Evolutionary conservation across 2,888 invertebrate genomes (phyloP).

Genomic region (Boloria euphrosyne): DNA sequence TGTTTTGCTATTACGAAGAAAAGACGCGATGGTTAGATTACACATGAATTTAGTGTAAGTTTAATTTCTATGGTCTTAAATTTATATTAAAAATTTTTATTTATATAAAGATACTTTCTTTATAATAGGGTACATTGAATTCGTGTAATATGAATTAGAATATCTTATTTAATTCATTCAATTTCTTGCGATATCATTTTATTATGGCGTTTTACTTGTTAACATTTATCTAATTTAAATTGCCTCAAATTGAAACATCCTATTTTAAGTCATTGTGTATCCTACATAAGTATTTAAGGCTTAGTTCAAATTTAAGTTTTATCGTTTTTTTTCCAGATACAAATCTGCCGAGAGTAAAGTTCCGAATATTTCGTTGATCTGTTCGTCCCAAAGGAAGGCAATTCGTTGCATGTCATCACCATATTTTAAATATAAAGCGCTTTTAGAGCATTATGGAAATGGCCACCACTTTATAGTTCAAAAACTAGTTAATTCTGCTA

Average conservation of each 20-base stretch:
- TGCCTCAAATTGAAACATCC: too few relatives aligned
- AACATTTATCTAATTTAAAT: too few relatives aligned
- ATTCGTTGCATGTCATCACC: conserved; percentile 51
- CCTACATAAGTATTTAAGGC: too few relatives aligned
- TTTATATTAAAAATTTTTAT: too few relatives aligned
- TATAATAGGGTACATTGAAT: not conserved
- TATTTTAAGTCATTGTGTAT: too few relatives aligned
- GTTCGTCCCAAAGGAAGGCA: conserved; percentile 53
- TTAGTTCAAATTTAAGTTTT: not conserved
- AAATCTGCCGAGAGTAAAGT: conserved; percentile 52
- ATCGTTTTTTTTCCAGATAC: conserved; percentile 49
- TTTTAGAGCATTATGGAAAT: conserved; percentile 53
- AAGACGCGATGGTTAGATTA: conserved; percentile 47
- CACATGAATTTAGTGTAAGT: conserved; percentile 57
- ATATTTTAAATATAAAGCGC: conserved; percentile 57
- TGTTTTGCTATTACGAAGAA: conserved; percentile 53
- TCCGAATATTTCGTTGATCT: conserved; percentile 43
- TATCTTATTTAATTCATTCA: not conserved
- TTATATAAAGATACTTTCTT: too few relatives aligned
- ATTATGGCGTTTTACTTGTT: too few relatives aligned
- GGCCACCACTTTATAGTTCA: conserved; percentile 56
- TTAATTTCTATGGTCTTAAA: conserved; percentile 4
- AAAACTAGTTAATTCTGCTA: conserved; percentile 50
- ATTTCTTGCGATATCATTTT: too few relatives aligned
- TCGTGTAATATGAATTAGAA: too few relatives aligned